Evolutionary conservation across 1,140 invertebrate genomes (phyloP), one percentile per base, ranked within the genome.

Genomic region (Diuraphis noxia): DNA sequence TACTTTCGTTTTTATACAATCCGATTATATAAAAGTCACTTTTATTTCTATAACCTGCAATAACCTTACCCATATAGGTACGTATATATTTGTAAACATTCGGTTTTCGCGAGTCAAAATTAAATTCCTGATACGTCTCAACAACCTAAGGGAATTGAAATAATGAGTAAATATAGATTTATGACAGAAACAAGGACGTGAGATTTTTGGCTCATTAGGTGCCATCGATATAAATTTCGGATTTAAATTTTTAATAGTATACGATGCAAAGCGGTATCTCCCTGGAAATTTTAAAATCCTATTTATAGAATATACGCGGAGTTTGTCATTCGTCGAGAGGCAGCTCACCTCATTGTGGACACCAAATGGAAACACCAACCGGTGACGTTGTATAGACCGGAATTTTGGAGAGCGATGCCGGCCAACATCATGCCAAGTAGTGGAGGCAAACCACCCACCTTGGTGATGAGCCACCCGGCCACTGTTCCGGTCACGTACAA

Each of bases 401-500:
- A 49, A 43, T 93, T 93, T 77, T 92, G 91, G 19, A 93, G 88
- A 40, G 87, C 82, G 25, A 93, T 93, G 17, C 93, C 93, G 19
- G 93, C 92, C n/a, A 93, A 91, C 41, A 93, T 87, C 93, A 93
- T 93, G 17, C 93, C 93, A 5, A 93, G 92, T 0, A 93, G 91
- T 3, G 93, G 93, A 5, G 93, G 93, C n/a, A 93, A 63, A 19
- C 92, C 56, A 0, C 92, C 56, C 2, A 93, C 25, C 25, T 81
- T 92, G 8, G 92, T 91, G 13, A 93, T 30, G 30, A 92, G 77
- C 46, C 49, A 0, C 0, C 87, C 92, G 34, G 72, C 77, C 41
- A n/a, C 77, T 4, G 77, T 36, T 1, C 93, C 93, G 13, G 91
- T 49, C 36, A 93, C 87, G 86, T 92, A 93, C 49, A 93, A 82